These are phyloP conservation scores for Perca flavescens DNA, from an alignment of 2,113 vertebrate genomes.

Conservation along the genomic window DNA sequence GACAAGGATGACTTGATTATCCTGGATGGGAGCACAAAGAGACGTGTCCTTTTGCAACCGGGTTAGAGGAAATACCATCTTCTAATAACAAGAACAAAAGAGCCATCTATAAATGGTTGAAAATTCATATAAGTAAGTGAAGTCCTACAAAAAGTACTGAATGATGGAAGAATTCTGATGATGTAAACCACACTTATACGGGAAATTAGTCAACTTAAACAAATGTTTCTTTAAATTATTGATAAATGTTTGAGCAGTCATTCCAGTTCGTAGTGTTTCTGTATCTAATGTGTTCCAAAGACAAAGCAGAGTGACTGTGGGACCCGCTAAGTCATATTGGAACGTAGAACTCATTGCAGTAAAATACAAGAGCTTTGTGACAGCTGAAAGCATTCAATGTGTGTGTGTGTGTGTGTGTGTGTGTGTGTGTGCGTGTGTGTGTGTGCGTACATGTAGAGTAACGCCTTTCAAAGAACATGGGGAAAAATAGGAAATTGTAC, in stretches of 20 bases:
- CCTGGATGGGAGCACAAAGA: constrained; percentile 75
- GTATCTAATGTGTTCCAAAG: constrained; percentile 41
- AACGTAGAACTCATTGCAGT: constrained; percentile 46
- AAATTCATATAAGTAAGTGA: background rate
- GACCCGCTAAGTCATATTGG: constrained; percentile 65
- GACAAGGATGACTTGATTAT: constrained; percentile 79
- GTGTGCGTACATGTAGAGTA: constrained; percentile 41
- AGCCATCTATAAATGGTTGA: constrained; percentile 24
- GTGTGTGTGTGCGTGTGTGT: background rate
- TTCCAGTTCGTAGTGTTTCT: background rate
- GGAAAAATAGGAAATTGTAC: constrained; percentile 83
- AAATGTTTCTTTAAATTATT: constrained; percentile 5
- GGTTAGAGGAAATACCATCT: constrained; percentile 60
- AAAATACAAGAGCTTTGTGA: constrained; percentile 49
- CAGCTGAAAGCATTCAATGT: constrained; percentile 51
- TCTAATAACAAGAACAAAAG: constrained; percentile 52
- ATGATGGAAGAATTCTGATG: background rate
- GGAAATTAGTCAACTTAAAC: background rate
- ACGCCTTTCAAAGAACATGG: constrained; percentile 79
- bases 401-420: background rate
- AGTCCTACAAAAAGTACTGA: background rate
- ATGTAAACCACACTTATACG: background rate
- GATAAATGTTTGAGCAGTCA: background rate
- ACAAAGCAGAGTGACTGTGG: constrained; percentile 35
- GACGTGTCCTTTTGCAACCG: constrained; percentile 70